Evolutionary conservation across 1,140 invertebrate species (phyloP).

Genomic region (Holotrichia oblita): DNA sequence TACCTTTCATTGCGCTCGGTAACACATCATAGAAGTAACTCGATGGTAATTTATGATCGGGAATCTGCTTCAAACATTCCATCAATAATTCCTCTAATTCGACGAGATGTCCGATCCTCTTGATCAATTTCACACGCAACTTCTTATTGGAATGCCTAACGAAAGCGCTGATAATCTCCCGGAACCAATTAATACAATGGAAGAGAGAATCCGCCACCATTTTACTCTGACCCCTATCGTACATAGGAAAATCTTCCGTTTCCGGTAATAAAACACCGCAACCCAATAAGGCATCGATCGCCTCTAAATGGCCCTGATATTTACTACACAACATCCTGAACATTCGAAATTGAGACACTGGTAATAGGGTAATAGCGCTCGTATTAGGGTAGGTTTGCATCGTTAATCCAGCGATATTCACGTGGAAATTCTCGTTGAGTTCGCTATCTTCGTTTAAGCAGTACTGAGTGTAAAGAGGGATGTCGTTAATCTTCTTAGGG

Average conservation of each 20-base stretch:
- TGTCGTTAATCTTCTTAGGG: slow-evolving; percentile 56
- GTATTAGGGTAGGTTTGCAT: slow-evolving; percentile 55
- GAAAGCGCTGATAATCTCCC: slow-evolving; percentile 86
- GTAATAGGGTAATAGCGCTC: slow-evolving; percentile 24
- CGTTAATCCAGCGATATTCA: slow-evolving; percentile 68
- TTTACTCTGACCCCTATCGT: slow-evolving; percentile 63
- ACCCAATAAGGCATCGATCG: slow-evolving; percentile 84
- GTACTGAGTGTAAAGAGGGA: slow-evolving; percentile 65
- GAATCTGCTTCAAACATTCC: slow-evolving; percentile 60
- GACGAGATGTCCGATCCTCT: slow-evolving; percentile 69
- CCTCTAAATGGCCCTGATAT: slow-evolving; percentile 70
- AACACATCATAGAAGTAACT: slow-evolving; percentile 63
- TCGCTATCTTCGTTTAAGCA: slow-evolving; percentile 67
- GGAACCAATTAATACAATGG: slow-evolving; percentile 87
- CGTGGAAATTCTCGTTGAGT: slow-evolving; percentile 64
- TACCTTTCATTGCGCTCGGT: slow-evolving; percentile 50
- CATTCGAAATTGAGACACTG: slow-evolving; percentile 61
- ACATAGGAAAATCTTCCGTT: slow-evolving; percentile 65
- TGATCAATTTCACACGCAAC: slow-evolving; percentile 66
- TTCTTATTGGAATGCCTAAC: slow-evolving; percentile 68
- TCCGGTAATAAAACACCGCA: slow-evolving; percentile 73
- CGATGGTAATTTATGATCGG: slow-evolving; percentile 70
- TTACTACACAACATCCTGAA: slow-evolving; percentile 65
- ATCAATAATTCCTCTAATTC: slow-evolving; percentile 66
- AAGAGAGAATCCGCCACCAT: slow-evolving; percentile 75